A percentile compares a stretch with the other conserved stretches of the same genome.
phyloP scores from a whole-genome alignment of 2,113 vertebrate species.

The Agelaius phoeniceus region DNA sequence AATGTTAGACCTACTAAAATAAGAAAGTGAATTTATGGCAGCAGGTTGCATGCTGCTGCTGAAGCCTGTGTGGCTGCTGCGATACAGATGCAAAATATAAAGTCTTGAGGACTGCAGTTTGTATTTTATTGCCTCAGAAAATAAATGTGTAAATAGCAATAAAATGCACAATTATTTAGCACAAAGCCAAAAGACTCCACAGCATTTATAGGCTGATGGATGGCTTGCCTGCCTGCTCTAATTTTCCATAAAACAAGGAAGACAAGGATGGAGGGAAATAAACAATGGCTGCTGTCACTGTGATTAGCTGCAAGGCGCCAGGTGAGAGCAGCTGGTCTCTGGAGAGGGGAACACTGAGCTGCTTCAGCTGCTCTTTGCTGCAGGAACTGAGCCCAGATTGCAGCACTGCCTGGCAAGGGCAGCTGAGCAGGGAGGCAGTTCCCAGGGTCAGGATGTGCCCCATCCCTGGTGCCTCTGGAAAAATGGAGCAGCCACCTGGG shows the following conservation, averaged over 20 bases:
- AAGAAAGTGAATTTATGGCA: conserved; percentile 12
- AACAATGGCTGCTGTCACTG: conserved; percentile 38
- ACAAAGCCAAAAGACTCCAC: conserved; percentile 1
- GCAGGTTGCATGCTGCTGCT: background rate
- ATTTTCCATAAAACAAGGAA: conserved; percentile 56
- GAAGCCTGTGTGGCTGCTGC: background rate
- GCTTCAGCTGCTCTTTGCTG: background rate
- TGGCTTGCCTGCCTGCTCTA: conserved; percentile 40
- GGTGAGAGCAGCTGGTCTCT: conserved; percentile 5
- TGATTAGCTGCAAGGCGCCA: background rate
- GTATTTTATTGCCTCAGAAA: conserved; percentile 46
- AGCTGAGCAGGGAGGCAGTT: background rate
- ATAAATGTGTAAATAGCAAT: conserved; percentile 57
- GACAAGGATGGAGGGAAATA: conserved; percentile 28
- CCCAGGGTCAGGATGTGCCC: background rate
- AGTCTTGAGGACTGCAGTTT: conserved; percentile 11
- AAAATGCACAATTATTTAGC: conserved; percentile 65
- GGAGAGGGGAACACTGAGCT: background rate
- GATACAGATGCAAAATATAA: background rate
- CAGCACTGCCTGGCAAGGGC: background rate
- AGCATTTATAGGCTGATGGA: conserved; percentile 39
- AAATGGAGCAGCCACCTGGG: background rate
- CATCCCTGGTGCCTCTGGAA: accelerated
- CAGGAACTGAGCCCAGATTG: background rate
- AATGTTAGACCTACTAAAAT: conserved; percentile 35